phyloP scores from a whole-genome alignment of 2,888 invertebrate genomes.

The Syrista parreyssii region DNA sequence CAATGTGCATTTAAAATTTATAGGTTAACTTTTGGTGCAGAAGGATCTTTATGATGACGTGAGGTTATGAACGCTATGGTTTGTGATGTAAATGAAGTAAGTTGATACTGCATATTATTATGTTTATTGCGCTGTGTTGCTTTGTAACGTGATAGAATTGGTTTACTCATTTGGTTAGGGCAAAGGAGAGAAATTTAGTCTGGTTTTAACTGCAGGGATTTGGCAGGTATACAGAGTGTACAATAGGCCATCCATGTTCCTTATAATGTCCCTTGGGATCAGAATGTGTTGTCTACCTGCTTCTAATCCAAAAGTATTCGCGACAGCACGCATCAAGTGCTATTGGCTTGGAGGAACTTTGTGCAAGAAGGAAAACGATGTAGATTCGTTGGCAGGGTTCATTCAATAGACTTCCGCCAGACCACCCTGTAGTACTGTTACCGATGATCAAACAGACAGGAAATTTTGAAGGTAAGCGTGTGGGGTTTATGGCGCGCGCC shows the following conservation, averaged over 20 bases:
- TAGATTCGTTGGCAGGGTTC: conserved; percentile 3
- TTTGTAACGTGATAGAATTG: neutral
- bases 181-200: neutral
- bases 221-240: conserved; percentile 15
- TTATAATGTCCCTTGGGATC: conserved; percentile 42
- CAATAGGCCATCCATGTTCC: conserved; percentile 47
- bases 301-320: conserved; percentile 45
- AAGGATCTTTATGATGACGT: too few relatives aligned
- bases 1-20: neutral
- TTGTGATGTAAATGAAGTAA: neutral
- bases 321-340: conserved; percentile 45
- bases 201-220: neutral
- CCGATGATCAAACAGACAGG: conserved; percentile 18
- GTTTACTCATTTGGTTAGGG: neutral
- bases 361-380: conserved; percentile 14
- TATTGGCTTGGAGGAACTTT: conserved; percentile 18
- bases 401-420: conserved; percentile 24
- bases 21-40: neutral
- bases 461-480: neutral
- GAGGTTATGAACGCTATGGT: neutral
- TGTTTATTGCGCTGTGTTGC: neutral
- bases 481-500: conserved; percentile 8
- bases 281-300: conserved; percentile 35
- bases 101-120: neutral
- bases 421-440: conserved; percentile 12